These are phyloP conservation scores for Leucania comma DNA, from an alignment of 2,888 invertebrate genomes.

Conservation along the genomic window DNA sequence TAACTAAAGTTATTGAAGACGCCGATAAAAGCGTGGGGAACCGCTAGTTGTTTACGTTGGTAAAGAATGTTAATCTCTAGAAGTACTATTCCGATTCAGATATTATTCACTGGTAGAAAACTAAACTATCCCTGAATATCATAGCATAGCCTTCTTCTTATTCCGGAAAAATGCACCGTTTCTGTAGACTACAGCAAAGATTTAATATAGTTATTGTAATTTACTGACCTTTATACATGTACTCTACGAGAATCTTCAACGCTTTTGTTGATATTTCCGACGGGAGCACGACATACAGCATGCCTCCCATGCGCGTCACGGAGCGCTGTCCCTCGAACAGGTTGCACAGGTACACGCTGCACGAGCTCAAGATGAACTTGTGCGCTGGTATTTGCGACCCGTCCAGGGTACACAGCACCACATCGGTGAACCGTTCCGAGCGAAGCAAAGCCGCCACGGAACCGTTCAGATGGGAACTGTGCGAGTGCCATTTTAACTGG, in stretches of 20 bases:
- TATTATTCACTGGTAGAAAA: background rate
- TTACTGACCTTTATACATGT: constrained; percentile 94
- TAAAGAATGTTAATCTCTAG: too few relatives aligned
- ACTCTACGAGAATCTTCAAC: constrained; percentile 95
- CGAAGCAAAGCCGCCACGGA: constrained; percentile 95
- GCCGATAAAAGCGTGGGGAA: too few relatives aligned
- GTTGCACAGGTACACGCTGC: constrained; percentile 91
- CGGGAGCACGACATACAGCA: constrained; percentile 94
- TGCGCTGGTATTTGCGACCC: constrained; percentile 96
- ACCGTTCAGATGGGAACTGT: constrained; percentile 95
- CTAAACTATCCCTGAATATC: background rate
- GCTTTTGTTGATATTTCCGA: constrained; percentile 95
- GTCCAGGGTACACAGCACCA: constrained; percentile 94
- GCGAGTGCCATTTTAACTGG: constrained; percentile 97
- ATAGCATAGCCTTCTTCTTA: background rate
- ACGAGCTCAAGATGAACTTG: constrained; percentile 95
- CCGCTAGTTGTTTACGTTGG: too few relatives aligned
- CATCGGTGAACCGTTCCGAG: constrained; percentile 96
- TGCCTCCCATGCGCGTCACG: constrained; percentile 87
- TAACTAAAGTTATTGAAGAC: too few relatives aligned
- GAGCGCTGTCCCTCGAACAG: constrained; percentile 88
- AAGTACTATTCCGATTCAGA: too few relatives aligned
- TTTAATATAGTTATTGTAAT: background rate
- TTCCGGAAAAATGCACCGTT: background rate
- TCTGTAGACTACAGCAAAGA: background rate